Percentiles rank a stretch among this genome's conserved stretches.
These are phyloP conservation scores for Isoperla grammatica DNA, from an alignment of 2,888 invertebrate genomes.

Conservation along the genomic window DNA sequence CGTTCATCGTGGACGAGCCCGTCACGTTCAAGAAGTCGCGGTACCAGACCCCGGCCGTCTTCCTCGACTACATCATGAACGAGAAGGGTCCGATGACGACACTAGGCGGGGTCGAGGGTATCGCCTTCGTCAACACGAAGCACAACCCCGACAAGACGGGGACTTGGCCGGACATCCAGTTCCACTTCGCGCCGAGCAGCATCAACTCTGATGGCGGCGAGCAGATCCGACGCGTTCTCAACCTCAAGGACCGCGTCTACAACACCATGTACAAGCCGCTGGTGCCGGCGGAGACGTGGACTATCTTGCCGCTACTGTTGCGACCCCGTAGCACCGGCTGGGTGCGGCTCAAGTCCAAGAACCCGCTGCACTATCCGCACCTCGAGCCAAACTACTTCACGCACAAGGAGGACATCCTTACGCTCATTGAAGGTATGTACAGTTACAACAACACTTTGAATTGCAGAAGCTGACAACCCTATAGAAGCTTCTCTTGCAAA, in stretches of 20 bases:
- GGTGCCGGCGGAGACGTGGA: constrained; percentile 74
- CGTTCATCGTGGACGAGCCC: constrained; percentile 75
- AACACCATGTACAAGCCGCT: constrained; percentile 82
- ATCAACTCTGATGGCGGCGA: constrained; percentile 78
- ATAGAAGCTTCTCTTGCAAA: too few species aligned
- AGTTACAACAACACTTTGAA: not conserved
- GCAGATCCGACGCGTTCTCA: constrained; percentile 59
- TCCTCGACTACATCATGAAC: constrained; percentile 73
- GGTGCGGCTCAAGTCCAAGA: constrained; percentile 72
- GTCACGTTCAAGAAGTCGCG: constrained; percentile 70
- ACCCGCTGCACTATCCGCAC: constrained; percentile 76
- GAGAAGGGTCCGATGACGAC: constrained; percentile 80
- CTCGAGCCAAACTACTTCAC: constrained; percentile 92
- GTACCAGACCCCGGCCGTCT: constrained; percentile 69
- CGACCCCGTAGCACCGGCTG: constrained; percentile 84
- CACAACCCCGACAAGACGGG: constrained; percentile 67
- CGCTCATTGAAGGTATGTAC: constrained; percentile 66
- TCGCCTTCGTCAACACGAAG: constrained; percentile 82
- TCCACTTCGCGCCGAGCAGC: constrained; percentile 80
- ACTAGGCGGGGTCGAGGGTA: constrained; percentile 74
- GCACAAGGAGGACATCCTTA: constrained; percentile 67
- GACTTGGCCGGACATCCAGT: constrained; percentile 80
- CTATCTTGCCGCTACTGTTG: constrained; percentile 70
- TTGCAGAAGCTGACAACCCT: not conserved
- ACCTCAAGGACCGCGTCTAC: constrained; percentile 71